phyloP scores from a whole-genome alignment of 2,113 vertebrate species.

The Platichthys stellatus region DNA sequence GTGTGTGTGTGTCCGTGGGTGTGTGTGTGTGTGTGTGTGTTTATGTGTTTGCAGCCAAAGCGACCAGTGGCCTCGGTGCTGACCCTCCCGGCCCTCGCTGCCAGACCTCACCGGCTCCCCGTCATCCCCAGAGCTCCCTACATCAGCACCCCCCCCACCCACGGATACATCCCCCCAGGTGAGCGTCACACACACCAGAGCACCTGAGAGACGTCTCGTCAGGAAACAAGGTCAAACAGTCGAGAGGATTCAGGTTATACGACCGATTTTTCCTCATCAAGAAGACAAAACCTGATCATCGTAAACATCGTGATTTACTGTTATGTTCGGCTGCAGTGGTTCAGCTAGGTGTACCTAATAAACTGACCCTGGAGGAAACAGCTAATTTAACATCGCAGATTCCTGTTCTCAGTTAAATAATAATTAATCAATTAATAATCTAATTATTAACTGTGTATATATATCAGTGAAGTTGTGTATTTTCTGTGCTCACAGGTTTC shows the following conservation, averaged over 20 bases:
- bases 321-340: too few species aligned
- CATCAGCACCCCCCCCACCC: conserved; percentile 86
- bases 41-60: conserved; percentile 80
- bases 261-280: too few species aligned
- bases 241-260: too few species aligned
- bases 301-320: too few species aligned
- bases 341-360: background rate
- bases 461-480: background rate
- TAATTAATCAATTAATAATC: background rate
- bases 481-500: conserved; percentile 81
- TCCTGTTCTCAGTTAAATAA: too few species aligned
- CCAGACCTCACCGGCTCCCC: conserved; percentile 86
- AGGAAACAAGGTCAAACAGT: too few species aligned
- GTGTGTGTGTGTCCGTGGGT: background rate
- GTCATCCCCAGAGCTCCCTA: conserved; percentile 88
- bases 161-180: conserved; percentile 91
- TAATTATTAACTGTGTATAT: background rate
- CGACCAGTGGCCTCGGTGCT: conserved; percentile 85
- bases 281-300: too few species aligned
- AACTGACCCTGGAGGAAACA: background rate
- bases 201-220: too few species aligned
- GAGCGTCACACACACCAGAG: background rate
- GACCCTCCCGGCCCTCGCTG: conserved; percentile 88
- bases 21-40: background rate
- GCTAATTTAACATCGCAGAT: too few species aligned